Evolutionary conservation across 2,797 vertebrate species (phyloP).

Genomic region (Aeoliscus strigatus): DNA sequence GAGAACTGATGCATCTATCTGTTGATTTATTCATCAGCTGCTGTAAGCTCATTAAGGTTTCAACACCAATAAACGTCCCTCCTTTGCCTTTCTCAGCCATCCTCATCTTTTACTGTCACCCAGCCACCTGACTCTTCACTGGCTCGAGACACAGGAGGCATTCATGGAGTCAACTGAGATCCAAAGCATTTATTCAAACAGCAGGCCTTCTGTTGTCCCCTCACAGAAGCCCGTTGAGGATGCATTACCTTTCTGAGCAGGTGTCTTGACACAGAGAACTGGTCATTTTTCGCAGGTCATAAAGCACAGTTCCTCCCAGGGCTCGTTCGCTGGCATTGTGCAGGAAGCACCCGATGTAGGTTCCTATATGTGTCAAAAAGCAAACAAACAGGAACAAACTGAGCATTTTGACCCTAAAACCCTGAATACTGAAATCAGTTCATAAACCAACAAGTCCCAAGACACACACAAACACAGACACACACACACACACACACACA

Average conservation of each 20-base stretch:
- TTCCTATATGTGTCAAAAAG: conserved; percentile 67
- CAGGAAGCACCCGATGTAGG: conserved; percentile 88
- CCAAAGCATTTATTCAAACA: conserved; percentile 59
- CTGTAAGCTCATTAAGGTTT: conserved; percentile 57
- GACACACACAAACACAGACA: too few relatives aligned
- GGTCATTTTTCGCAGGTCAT: conserved; percentile 95
- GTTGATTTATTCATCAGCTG: conserved; percentile 43
- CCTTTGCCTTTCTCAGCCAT: conserved; percentile 26
- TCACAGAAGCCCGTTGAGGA: conserved; percentile 21
- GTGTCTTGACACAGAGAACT: conserved; percentile 90
- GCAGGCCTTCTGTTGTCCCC: conserved; percentile 56
- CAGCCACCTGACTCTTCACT: conserved; percentile 69
- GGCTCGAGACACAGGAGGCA: conserved; percentile 61
- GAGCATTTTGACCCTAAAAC: neutral
- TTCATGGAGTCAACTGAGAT: conserved; percentile 59
- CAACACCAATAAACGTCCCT: conserved; percentile 36
- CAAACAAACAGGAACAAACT: neutral
- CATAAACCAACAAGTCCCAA: neutral
- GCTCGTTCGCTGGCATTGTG: conserved; percentile 81
- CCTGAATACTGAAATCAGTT: neutral
- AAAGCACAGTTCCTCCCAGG: conserved; percentile 88
- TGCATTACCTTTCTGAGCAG: conserved; percentile 88
- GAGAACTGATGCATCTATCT: conserved; percentile 35
- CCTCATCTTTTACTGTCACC: conserved; percentile 61
- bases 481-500: too few relatives aligned